phyloP scores from a whole-genome alignment of 1,140 invertebrate genomes.

The Zeugodacus cucurbitae region DNA sequence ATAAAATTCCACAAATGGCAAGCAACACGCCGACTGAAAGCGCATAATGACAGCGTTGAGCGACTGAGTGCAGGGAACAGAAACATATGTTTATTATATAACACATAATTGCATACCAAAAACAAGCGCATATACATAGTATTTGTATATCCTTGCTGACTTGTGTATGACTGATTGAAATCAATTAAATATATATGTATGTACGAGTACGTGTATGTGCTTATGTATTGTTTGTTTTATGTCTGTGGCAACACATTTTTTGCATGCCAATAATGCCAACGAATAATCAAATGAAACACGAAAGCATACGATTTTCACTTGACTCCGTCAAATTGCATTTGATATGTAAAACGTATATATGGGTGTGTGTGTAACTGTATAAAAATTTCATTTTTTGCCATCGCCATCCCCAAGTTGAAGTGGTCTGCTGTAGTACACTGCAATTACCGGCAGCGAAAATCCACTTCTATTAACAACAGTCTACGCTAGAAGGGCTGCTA shows the following conservation, averaged over 20 bases:
- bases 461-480: neutral
- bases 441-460: conserved; percentile 32
- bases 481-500: neutral
- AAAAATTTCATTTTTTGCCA: neutral
- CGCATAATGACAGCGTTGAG: neutral
- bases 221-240: neutral
- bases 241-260: neutral
- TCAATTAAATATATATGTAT: neutral
- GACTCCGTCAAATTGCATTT: neutral
- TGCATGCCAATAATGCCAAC: conserved; percentile 24
- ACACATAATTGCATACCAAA: neutral
- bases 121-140: neutral
- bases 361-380: neutral
- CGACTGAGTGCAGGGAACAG: neutral
- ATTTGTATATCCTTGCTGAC: too few relatives aligned
- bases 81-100: neutral
- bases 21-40: neutral
- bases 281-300: conserved; percentile 29
- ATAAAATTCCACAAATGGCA: neutral
- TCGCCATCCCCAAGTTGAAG: neutral
- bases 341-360: neutral
- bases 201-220: neutral
- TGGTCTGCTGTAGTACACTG: neutral
- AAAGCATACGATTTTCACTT: conserved; percentile 17
- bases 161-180: neutral